Evolutionary conservation across 2,113 vertebrate genomes (phyloP), one percentile per base, ranked within the genome.

Genomic region (Sinocyclocheilus maitianheensis): DNA sequence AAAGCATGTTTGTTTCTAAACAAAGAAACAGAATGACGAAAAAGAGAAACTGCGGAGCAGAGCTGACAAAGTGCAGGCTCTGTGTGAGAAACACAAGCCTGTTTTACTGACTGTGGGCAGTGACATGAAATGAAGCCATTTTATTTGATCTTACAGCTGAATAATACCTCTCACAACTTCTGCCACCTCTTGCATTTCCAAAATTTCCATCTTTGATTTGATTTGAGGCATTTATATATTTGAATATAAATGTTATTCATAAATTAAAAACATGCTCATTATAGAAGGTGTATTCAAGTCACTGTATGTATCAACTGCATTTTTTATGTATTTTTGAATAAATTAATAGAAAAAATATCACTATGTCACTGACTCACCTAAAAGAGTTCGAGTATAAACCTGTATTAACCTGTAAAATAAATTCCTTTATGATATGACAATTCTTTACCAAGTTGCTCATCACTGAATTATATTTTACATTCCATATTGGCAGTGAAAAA

Each of bases 121-220:
- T 84, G 79, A 91, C 89, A 92, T 92, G 91, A 93, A 92, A 43
- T 43, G 43, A 43, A 92, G 88, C 85, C 87, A 91, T 88, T 82
- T 67, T 53, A 84, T 94, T 94, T 94, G 92, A 94, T 93, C 90
- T 94, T 43, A 65, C 85, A 89, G 90, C 90, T 91, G 87, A 93
- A 92, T 91, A 89, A 92, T 91, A 89, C 76, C 72, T 91, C 87
- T 89, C 75, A 89, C 83, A 88, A 89, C 86, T 93, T 90, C 55
- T 71, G 67, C 67, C 26, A n/a, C 78, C 78, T 77, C 60, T 67
- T 78, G 5, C 26, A 88, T 90, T 84, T 88, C 80, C 83, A 62
- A 85, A 89, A 85, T 75, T 85, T 86, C 30, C 62, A 37, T 84
- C 81, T 87, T 86, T 86, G 78, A 88, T 65, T 53, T 37, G 43